Evolutionary conservation across 2,888 invertebrate genomes (phyloP), one percentile per base, ranked within the genome.

Genomic region (Philaethria dido): DNA sequence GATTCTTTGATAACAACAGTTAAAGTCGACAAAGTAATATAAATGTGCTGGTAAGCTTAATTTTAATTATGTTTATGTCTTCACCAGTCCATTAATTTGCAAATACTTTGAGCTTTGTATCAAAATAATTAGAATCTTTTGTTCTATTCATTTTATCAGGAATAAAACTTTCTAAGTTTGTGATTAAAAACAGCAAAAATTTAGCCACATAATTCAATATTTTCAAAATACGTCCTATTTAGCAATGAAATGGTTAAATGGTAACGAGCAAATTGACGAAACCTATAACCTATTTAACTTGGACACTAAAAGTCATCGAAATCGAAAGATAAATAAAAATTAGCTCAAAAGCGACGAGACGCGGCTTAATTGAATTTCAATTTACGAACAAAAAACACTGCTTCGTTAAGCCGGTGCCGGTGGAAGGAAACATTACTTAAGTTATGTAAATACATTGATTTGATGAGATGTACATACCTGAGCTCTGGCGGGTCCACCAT

Each of bases 401-500:
- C 85, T 91, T 92, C 92, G 90, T 92, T 91, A 92, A 84, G 85
- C 83, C 79, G 76, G 83, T 83, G 82, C 82, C 83, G 74, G 80
- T 81, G 84, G 88, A 86, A 87, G 86, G 84, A 89, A 89, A 89
- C 89, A 88, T 89, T 85, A 77, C 86, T 86, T 80, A 82, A 86
- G 80, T 84, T 69, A 66, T 64, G 67, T 84, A 85, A 86, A 88
- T 87, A 86, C 80, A 81, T 63, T 60, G 18, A 63, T 78, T 78
- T 77, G 76, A 77, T 77, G 77, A 73, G 68, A 74, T 62, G 64
- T 52, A 47, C 29, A 75, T 91, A 94, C 94, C 92, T 94, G 94
- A 52, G 94, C 88, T 86, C 94, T 88, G 61, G 94, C 94, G 1
- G 93, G 93, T 5, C 93, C 91, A 50, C 94, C 94, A 72, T 93